Evolutionary conservation across 1,140 invertebrate species (phyloP), one percentile per base, ranked within the genome.

Genomic region (Penaeus chinensis): DNA sequence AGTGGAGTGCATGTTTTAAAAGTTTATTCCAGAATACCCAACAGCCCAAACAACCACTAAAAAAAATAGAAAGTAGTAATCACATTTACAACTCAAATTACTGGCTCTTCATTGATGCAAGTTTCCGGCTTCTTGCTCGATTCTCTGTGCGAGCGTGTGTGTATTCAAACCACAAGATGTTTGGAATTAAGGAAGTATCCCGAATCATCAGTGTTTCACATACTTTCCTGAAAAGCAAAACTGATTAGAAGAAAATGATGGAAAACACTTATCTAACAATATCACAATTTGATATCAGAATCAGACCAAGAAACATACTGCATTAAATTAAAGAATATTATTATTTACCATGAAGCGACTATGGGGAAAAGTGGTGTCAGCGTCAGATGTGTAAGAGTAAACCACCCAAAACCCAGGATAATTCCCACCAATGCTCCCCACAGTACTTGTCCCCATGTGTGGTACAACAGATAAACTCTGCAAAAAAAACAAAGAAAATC

Each of bases 81-180:
- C 54, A 54, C 22, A 5, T 47, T 18, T 63, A 85, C 27, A 13
- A 84, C 42, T 74, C 80, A 83, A 84, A 94, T 97, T 95, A 98
- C 95, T 97, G 96, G 18, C 95, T 96, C 93, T 97, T 97, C 93
- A 97, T 95, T 18, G 96, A 96, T 2, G 96, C 95, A 89, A 97
- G 93, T 93, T 98, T 98, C 90, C 96, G 93, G 78, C 96, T 85
- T 62, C 89, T 87, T 18, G 86, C 63, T 82, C 89, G 65, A 78
- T 85, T 90, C 61, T 95, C 91, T 96, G 94, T 54, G 95, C 95
- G 91, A 95, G 95, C 19, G 95, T 95, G 92, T 97, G 96, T 97
- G 91, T 98, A 98, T 91, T 98, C 97, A 92, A 98, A 98, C 97
- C 97, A 98, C 84, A 98, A 92, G 13, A 98, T 96, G 92, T 98